phyloP scores from a whole-genome alignment of 2,797 vertebrate species.

The Diceros bicornis region DNA sequence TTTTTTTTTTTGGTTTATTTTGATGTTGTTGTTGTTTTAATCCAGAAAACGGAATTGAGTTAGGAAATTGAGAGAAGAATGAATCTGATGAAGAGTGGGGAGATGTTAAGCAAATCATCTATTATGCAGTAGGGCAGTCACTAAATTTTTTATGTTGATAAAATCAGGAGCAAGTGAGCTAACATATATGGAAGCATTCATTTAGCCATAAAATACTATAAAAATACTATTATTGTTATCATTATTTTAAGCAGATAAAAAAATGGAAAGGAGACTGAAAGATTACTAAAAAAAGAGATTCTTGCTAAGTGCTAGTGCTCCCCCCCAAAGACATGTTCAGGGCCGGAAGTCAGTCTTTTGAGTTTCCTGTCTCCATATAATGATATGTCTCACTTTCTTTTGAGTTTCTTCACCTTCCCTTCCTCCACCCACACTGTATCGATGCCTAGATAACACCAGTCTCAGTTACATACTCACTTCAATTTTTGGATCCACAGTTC shows the following conservation, averaged over 20 bases:
- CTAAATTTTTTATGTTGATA: slow-evolving; percentile 46
- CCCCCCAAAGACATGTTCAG: not conserved
- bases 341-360: not conserved
- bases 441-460: not conserved
- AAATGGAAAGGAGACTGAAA: not conserved
- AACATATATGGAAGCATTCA: not conserved
- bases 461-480: not conserved
- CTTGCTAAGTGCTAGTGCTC: not conserved
- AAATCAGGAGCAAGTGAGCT: slow-evolving; percentile 52
- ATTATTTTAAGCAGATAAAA: slow-evolving; percentile 22
- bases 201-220: not conserved
- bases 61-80: slow-evolving; percentile 16
- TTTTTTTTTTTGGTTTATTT: not conserved
- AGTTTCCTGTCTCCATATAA: not conserved
- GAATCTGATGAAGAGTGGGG: not conserved
- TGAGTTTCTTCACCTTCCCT: not conserved
- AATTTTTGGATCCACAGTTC: not conserved
- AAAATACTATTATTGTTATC: not conserved
- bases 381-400: not conserved
- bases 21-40: not conserved
- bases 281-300: not conserved
- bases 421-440: not conserved
- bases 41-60: not conserved
- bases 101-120: not conserved
- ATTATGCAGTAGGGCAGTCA: not conserved